Evolutionary conservation across 2,888 invertebrate genomes (phyloP).

Genomic region (Drosophila meridiana): DNA sequence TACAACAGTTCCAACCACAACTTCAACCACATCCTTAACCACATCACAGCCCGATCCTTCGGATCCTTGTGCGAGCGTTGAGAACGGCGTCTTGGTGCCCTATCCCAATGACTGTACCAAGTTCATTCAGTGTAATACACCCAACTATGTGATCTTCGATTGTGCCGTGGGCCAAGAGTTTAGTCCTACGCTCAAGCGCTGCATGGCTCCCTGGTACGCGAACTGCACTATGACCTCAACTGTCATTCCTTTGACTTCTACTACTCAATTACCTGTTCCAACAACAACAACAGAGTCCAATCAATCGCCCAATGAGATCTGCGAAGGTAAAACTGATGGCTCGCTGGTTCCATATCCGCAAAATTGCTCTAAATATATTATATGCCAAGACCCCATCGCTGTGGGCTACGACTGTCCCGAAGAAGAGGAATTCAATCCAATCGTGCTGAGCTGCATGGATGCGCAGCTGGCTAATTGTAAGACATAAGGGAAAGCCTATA

Average conservation of each 20-base stretch:
- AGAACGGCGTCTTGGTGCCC: constrained; percentile 42
- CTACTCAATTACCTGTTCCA: constrained; percentile 1
- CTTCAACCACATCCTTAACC: constrained; percentile 5
- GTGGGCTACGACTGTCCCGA: constrained; percentile 86
- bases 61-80: constrained; percentile 43
- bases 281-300: constrained; percentile 5
- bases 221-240: constrained; percentile 32
- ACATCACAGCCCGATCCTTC: constrained; percentile 26
- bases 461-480: constrained; percentile 66
- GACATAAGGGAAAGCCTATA: background rate
- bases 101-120: constrained; percentile 65
- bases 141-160: constrained; percentile 26
- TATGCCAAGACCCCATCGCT: constrained; percentile 69
- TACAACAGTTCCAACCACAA: background rate
- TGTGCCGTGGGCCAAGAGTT: constrained; percentile 57
- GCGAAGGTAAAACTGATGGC: constrained; percentile 26
- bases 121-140: constrained; percentile 45
- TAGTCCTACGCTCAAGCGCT: constrained; percentile 56
- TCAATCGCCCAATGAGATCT: constrained; percentile 38
- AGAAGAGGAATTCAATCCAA: constrained; percentile 84
- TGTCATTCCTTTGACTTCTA: background rate
- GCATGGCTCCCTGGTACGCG: constrained; percentile 62
- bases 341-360: constrained; percentile 40
- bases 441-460: constrained; percentile 57
- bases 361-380: constrained; percentile 70